Evolutionary conservation across 2,888 invertebrate species (phyloP).

Genomic region (Drosophila kambysellisi): DNA sequence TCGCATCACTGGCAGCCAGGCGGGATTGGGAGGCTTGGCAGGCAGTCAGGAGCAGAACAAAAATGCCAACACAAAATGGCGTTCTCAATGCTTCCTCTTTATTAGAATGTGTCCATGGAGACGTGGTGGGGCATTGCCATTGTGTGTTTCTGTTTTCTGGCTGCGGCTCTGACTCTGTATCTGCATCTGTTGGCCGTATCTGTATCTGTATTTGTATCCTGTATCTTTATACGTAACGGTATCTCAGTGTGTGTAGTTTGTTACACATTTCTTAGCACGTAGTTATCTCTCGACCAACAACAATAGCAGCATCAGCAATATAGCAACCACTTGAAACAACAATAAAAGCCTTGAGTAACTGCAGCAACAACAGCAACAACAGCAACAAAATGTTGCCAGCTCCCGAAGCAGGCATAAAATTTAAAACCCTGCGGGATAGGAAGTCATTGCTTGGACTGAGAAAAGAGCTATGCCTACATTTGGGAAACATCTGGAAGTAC

Average conservation of each 20-base stretch:
- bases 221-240: conserved; percentile 38
- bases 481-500: conserved; percentile 28
- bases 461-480: conserved; percentile 45
- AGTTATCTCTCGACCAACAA: conserved; percentile 66
- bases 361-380: conserved; percentile 19
- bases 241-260: conserved; percentile 62
- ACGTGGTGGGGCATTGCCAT: conserved; percentile 70
- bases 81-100: conserved; percentile 72
- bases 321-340: conserved; percentile 72
- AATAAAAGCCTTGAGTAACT: conserved; percentile 75
- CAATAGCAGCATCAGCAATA: conserved; percentile 28
- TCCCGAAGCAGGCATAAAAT: conserved; percentile 53
- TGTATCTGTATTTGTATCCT: conserved; percentile 24
- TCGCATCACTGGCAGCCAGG: conserved; percentile 56
- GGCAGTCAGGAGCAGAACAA: conserved; percentile 39
- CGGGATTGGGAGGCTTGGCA: conserved; percentile 1
- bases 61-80: conserved; percentile 73
- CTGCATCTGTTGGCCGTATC: conserved; percentile 17
- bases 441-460: conserved; percentile 39
- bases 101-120: conserved; percentile 78
- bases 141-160: conserved; percentile 56
- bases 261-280: conserved; percentile 81
- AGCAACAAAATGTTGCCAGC: conserved; percentile 17
- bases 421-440: conserved; percentile 47
- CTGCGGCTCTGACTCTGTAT: conserved; percentile 14